Conservation (phyloP, 2,113 vertebrate genomes). For the Speoplatyrhinus poulsoni region DNA sequence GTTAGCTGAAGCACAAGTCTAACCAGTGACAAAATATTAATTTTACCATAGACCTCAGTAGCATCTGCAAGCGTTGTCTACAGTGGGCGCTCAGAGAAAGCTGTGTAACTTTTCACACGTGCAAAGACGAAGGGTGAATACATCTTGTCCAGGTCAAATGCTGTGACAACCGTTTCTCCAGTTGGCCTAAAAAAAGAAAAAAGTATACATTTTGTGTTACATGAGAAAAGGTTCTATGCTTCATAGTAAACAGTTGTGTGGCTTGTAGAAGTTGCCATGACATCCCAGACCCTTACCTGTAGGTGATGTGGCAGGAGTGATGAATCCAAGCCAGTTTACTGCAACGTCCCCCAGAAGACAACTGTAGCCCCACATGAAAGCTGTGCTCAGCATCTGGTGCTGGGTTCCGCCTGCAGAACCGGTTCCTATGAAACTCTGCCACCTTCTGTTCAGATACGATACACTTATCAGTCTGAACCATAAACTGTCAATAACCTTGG, state of each 20-base stretch:
- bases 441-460: slow-evolving; percentile 78
- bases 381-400: slow-evolving; percentile 88
- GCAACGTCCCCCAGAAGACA: slow-evolving; percentile 90
- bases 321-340: slow-evolving; percentile 96
- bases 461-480: background rate
- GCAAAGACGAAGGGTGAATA: slow-evolving; percentile 94
- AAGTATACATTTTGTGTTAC: background rate
- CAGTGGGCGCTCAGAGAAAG: slow-evolving; percentile 90
- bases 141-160: slow-evolving; percentile 96
- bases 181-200: slow-evolving; percentile 79
- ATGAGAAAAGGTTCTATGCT: background rate
- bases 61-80: slow-evolving; percentile 65
- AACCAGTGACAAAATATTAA: slow-evolving; percentile 26
- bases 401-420: slow-evolving; percentile 88
- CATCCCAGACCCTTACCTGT: slow-evolving; percentile 78
- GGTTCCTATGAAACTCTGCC: slow-evolving; percentile 88
- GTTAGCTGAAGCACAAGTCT: slow-evolving; percentile 52
- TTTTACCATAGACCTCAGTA: slow-evolving; percentile 8
- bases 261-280: background rate
- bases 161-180: slow-evolving; percentile 90
- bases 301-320: slow-evolving; percentile 94
- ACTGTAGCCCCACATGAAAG: slow-evolving; percentile 92
- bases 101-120: slow-evolving; percentile 97
- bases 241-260: too few relatives aligned
- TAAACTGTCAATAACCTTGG: background rate